Evolutionary conservation across 1,140 invertebrate genomes (phyloP).

Genomic region (Saccostrea cuccullata): DNA sequence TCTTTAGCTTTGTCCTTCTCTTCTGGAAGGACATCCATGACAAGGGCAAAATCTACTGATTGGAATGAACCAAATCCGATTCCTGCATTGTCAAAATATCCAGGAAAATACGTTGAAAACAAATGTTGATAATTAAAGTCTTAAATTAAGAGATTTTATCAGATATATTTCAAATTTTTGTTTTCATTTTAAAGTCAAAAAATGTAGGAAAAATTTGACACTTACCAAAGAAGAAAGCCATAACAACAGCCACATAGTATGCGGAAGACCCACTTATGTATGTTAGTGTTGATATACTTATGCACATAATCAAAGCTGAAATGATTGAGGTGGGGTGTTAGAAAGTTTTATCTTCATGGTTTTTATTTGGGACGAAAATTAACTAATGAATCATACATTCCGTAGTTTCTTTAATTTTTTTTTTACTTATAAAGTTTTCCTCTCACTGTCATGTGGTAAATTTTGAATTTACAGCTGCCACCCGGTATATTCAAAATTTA

Average conservation of each 20-base stretch:
- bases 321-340: background rate
- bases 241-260: slow-evolving; percentile 69
- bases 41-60: slow-evolving; percentile 77
- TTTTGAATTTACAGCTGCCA: too few relatives aligned
- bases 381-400: background rate
- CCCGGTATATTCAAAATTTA: background rate
- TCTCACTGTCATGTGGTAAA: background rate
- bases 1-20: slow-evolving; percentile 76
- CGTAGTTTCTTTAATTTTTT: background rate
- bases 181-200: background rate
- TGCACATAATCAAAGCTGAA: slow-evolving; percentile 71
- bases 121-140: too few relatives aligned
- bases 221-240: slow-evolving; percentile 74
- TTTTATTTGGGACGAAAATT: background rate
- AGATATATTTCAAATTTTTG: too few relatives aligned
- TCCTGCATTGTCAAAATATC: slow-evolving; percentile 60
- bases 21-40: slow-evolving; percentile 76
- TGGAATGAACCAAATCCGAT: slow-evolving; percentile 76
- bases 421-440: background rate
- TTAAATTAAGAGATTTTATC: too few relatives aligned
- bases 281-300: slow-evolving; percentile 58
- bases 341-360: too few relatives aligned
- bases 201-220: background rate
- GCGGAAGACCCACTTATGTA: slow-evolving; percentile 67
- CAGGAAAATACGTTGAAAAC: background rate